Percentiles rank a stretch among this genome's conserved stretches.
These are phyloP conservation scores for Chionis minor DNA, from an alignment of 2,113 vertebrate genomes.

Conservation along the genomic window DNA sequence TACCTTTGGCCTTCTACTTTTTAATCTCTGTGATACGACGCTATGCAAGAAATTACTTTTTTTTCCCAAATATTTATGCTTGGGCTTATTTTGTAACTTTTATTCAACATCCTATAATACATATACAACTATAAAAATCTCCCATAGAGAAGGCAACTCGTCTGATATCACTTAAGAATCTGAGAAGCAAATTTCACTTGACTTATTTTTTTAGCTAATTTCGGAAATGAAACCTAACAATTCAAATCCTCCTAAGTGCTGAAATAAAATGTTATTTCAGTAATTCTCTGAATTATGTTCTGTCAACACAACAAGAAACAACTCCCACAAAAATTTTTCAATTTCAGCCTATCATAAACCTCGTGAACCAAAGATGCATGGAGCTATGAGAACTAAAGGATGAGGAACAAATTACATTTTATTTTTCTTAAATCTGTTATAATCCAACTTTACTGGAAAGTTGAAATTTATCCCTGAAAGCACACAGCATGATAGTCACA, in stretches of 20 bases:
- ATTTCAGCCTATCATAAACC: background rate
- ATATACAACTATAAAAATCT: background rate
- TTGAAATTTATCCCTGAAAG: background rate
- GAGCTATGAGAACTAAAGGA: background rate
- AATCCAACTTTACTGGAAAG: background rate
- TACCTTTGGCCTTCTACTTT: background rate
- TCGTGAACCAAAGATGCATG: background rate
- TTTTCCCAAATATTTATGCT: background rate
- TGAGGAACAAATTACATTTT: background rate
- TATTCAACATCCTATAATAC: background rate
- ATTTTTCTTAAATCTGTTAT: background rate
- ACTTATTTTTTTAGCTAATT: slow-evolving; percentile 9
- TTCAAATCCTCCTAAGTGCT: background rate
- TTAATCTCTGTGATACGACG: background rate
- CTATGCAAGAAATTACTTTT: background rate
- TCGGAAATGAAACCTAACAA: slow-evolving; percentile 22
- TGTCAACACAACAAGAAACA: background rate
- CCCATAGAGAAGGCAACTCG: background rate
- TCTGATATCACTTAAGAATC: background rate
- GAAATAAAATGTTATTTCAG: background rate
- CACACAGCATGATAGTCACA: background rate
- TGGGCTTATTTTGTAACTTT: background rate
- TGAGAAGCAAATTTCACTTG: background rate
- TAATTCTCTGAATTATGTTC: background rate
- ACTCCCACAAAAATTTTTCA: background rate